Conservation (phyloP, 1,140 invertebrate species). For the Nasonia vitripennis region DNA sequence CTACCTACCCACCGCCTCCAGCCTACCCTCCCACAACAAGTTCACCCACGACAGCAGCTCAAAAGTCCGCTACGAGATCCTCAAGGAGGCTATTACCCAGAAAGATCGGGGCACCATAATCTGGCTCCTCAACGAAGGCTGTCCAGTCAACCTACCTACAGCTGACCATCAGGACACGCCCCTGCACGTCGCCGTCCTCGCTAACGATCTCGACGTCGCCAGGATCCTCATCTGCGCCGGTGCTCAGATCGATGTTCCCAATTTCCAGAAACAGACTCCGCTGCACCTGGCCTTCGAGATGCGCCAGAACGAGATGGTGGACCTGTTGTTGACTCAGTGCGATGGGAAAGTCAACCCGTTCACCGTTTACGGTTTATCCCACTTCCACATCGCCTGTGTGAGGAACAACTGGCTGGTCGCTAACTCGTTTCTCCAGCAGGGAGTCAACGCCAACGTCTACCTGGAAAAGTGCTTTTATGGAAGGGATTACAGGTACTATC, state of each 20-base stretch:
- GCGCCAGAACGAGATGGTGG: slow-evolving; percentile 13
- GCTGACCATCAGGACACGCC: not conserved
- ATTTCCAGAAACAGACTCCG: slow-evolving; percentile 19
- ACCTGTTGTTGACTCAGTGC: slow-evolving; percentile 18
- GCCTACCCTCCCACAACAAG: not conserved
- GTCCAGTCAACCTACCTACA: slow-evolving; percentile 4
- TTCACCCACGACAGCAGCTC: not conserved
- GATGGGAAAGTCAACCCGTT: slow-evolving; percentile 37
- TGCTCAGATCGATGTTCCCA: not conserved
- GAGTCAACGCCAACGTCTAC: slow-evolving; percentile 37
- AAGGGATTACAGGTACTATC: slow-evolving; percentile 25
- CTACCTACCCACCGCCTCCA: not conserved
- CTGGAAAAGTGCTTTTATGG: slow-evolving; percentile 40
- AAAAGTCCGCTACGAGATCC: not conserved
- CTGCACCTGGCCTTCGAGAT: slow-evolving; percentile 34
- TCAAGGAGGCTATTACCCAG: slow-evolving; percentile 12
- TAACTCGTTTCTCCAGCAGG: not conserved
- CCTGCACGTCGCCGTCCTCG: slow-evolving; percentile 18
- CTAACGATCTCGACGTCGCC: not conserved
- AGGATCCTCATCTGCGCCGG: slow-evolving; percentile 16
- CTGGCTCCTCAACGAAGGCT: slow-evolving; percentile 42
- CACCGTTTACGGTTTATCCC: slow-evolving; percentile 39
- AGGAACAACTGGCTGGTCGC: slow-evolving; percentile 25
- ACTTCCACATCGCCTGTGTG: slow-evolving; percentile 45
- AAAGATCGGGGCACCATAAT: slow-evolving; percentile 16